Evolutionary conservation across 2,113 vertebrate genomes (phyloP).

Genomic region (Ciconia stormi): DNA sequence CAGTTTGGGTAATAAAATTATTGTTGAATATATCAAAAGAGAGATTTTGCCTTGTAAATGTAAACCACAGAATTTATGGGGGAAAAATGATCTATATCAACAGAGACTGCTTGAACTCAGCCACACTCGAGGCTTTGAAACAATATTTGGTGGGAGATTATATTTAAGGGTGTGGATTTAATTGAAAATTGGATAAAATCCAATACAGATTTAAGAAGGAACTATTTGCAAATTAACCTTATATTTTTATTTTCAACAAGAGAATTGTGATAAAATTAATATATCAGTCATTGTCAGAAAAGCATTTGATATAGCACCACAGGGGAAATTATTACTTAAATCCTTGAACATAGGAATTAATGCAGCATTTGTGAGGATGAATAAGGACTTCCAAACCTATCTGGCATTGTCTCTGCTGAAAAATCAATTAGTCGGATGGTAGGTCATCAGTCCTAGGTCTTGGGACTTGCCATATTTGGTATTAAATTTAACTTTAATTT

Average conservation of each 20-base stretch:
- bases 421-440: background rate
- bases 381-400: background rate
- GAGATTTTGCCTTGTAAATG: background rate
- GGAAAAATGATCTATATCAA: rapidly evolving
- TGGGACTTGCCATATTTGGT: background rate
- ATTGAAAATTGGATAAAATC: background rate
- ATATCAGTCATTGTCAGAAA: background rate
- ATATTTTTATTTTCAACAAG: background rate
- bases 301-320: background rate
- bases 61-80: background rate
- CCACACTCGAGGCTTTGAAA: background rate
- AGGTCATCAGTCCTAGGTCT: background rate
- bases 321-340: background rate
- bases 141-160: background rate
- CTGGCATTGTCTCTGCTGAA: background rate
- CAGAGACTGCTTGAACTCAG: background rate
- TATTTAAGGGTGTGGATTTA: background rate
- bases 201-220: background rate
- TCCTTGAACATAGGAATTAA: background rate
- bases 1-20: background rate
- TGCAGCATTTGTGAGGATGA: background rate
- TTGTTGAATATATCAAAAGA: background rate
- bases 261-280: background rate
- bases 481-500: background rate
- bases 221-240: background rate